Conservation (phyloP, 1,140 invertebrate species). For the Akabosia matsudoensis region DNA sequence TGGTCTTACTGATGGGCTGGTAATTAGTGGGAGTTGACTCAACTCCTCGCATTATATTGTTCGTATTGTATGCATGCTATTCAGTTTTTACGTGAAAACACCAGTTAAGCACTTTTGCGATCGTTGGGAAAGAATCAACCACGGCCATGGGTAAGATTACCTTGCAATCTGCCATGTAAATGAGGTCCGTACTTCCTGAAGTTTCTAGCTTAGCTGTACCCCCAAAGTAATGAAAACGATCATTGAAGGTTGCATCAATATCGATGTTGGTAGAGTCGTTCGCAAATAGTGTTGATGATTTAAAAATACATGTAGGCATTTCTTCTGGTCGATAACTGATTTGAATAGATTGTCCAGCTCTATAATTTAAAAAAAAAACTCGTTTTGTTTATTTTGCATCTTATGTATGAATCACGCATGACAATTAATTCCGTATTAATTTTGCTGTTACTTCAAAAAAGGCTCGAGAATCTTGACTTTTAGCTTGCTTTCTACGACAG, state of each 20-base stretch:
- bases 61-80: no score
- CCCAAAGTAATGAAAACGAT: neutral
- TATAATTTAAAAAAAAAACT: no score
- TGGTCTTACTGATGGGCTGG: no score
- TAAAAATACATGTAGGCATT: neutral
- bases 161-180: neutral
- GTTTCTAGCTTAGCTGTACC: neutral
- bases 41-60: no score
- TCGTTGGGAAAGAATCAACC: no score
- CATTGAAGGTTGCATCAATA: neutral
- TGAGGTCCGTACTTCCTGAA: neutral
- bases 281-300: neutral
- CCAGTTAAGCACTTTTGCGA: no score
- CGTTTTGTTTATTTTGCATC: no score
- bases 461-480: neutral
- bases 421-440: no score
- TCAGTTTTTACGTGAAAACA: no score
- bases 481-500: conserved; percentile 27
- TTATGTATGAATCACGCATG: no score
- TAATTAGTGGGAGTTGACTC: no score
- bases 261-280: neutral
- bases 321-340: neutral
- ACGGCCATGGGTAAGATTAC: no score
- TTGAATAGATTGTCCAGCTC: neutral
- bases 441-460: neutral